Base-by-base conservation (phyloP, 2,113 vertebrate species). In the Sturnira hondurensis region DNA sequence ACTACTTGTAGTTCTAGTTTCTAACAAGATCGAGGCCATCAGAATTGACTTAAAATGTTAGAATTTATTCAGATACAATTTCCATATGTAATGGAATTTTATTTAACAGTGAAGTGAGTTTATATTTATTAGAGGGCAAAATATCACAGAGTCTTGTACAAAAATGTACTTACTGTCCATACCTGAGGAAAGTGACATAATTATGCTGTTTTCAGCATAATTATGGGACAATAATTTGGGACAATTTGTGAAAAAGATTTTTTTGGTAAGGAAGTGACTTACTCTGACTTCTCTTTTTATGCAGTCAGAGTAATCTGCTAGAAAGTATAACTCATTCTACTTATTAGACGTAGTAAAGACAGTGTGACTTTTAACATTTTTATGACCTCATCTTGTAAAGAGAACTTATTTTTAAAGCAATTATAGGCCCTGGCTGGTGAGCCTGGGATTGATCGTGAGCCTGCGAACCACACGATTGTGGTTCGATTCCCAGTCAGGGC, bases 261-360 rank as follows among this genome's bases (percentile, higher is more conserved):
- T 61, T 61, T 71, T 88, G 84, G 56, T 93, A 73, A 73, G 56
- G 28, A 47, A 89, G 12, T 86, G n/a, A n/a, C n/a, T n/a, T n/a
- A n/a, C n/a, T n/a, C n/a, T n/a, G n/a, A n/a, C n/a, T 94, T 67
- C 38, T 89, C 33, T 97, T 3, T 92, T 88, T 93, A 61, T 24
- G 14, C 13, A 24, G 16, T 81, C 61, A 58, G 52, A 56, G 47
- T 67, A 80, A 76, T 61, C 13, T 95, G 31, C 63, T 78, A 41
- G 7, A 87, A 70, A 91, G 36, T 90, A n/a, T 85, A 82, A 95
- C 15, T 85, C 54, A 81, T 76, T 77, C 33, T 50, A 70, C 58
- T 78, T 76, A 50, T 70, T 94, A 94, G 68, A 54, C 80, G 20
- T 58, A 74, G 13, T 93, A 63, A 93, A 54, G 28, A 68, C 16